A percentile compares a stretch with the other conserved stretches of the same genome.
Evolutionary conservation across 2,797 vertebrate genomes (phyloP).

Genomic region (Cheirogaleus major): DNA sequence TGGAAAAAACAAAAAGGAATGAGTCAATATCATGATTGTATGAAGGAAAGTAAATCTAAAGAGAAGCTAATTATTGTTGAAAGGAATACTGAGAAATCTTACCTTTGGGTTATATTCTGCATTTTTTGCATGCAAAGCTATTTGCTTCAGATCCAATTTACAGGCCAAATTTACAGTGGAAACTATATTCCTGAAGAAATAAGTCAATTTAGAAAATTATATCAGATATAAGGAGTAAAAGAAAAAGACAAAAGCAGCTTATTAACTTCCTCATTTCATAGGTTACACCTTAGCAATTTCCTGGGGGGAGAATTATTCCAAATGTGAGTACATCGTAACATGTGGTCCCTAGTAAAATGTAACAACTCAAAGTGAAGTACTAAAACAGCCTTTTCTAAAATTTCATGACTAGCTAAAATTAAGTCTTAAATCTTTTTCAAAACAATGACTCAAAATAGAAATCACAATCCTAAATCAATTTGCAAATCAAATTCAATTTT

Average conservation of each 20-base stretch:
- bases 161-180: slow-evolving; percentile 96
- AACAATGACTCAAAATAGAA: slow-evolving; percentile 5
- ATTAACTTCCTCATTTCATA: neutral
- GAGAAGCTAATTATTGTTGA: neutral
- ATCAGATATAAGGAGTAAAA: neutral
- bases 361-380: neutral
- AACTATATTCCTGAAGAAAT: slow-evolving; percentile 93
- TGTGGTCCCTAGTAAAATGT: neutral
- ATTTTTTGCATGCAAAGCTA: slow-evolving; percentile 96
- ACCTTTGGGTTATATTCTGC: slow-evolving; percentile 99
- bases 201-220: slow-evolving; percentile 32
- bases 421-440: slow-evolving; percentile 23
- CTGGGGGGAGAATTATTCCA: neutral
- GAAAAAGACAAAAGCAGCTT: neutral
- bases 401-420: slow-evolving; percentile 30
- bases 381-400: slow-evolving; percentile 27
- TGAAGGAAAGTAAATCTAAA: neutral
- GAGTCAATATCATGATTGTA: neutral
- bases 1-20: neutral
- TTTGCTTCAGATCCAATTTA: slow-evolving; percentile 96
- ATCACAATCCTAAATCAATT: slow-evolving; percentile 7
- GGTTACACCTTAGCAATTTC: neutral
- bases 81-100: slow-evolving; percentile 47
- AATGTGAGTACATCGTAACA: neutral
- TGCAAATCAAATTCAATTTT: slow-evolving; percentile 47